phyloP scores from a whole-genome alignment of 2,113 vertebrate genomes.

The Helogale parvula region DNA sequence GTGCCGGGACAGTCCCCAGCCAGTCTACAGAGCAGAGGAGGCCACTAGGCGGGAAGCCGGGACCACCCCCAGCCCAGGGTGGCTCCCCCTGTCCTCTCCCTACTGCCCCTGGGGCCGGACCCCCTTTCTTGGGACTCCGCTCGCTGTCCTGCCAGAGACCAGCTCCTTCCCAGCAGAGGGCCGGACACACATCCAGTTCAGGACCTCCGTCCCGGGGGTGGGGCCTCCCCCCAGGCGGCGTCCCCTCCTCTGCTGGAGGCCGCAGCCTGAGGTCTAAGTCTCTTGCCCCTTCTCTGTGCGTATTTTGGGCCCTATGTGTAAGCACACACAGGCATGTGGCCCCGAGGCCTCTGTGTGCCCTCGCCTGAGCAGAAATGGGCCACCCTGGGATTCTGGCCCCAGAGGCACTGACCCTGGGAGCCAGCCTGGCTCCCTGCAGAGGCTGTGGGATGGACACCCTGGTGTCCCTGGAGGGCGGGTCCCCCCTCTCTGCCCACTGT shows the following conservation, averaged over 20 bases:
- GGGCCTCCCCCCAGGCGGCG: neutral
- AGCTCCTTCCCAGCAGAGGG: neutral
- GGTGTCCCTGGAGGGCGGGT: fast-evolving
- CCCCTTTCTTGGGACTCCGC: neutral
- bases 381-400: too few relatives aligned
- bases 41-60: neutral
- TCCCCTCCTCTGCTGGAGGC: neutral
- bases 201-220: neutral
- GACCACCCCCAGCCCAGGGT: fast-evolving
- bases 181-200: too few relatives aligned
- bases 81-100: neutral
- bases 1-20: fast-evolving
- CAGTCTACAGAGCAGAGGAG: neutral
- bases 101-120: fast-evolving
- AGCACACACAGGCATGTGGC: fast-evolving
- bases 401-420: neutral
- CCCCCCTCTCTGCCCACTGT: too few relatives aligned
- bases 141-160: too few relatives aligned
- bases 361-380: neutral
- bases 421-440: neutral
- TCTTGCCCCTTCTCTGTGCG: fast-evolving
- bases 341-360: too few relatives aligned
- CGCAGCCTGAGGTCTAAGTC: neutral
- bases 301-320: too few relatives aligned
- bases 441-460: neutral